Evolutionary conservation across 1,140 invertebrate genomes (phyloP), one percentile per base, ranked within the genome.

Genomic region (Drosophila lini): DNA sequence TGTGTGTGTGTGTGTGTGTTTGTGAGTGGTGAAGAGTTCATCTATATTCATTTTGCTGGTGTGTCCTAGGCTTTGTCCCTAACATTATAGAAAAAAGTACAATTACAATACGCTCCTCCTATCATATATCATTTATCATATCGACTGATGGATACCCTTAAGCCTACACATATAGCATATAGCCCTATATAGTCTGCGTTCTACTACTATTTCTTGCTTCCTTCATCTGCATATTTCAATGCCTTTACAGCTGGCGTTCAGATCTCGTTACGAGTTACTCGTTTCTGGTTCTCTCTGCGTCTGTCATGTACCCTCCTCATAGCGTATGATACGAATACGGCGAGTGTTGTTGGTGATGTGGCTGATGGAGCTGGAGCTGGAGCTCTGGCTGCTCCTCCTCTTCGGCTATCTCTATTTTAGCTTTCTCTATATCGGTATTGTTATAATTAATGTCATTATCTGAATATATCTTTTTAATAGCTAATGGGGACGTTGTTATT

Each of bases 381-480:
- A 44, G 34, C 8, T 78, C 50, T 77, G 58, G 38, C 58, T 36
- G 57, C 38, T 40, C 40, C 53, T 15, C 41, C 53, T 15, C 41
- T 31, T 16, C 34, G 22, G 36, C 57, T 13, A 44, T 44, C 22
- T 58, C 42, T 38, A 68, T 28, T 44, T 56, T 55, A 73, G 47
- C 63, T 25, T 57, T 58, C 34, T 62, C 56, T 41, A 45, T 44
- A 31, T 58, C 58, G 31, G 48, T 44, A 62, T 74, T 80, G 81
- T 74, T 80, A 86, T 86, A 82, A 50, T 67, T 80, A 67, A 86
- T 83, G 62, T 79, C 80, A 25, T 88, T 88, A 77, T 88, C 80
- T 62, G 83, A 88, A 82, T 80, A 83, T 68, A 88, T 69, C 63
- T 71, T 82, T 76, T 69, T 75, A 74, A 80, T 83, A 70, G 67